Evolutionary conservation across 2,797 vertebrate species (phyloP).

Genomic region (Chloroceryle amazona): DNA sequence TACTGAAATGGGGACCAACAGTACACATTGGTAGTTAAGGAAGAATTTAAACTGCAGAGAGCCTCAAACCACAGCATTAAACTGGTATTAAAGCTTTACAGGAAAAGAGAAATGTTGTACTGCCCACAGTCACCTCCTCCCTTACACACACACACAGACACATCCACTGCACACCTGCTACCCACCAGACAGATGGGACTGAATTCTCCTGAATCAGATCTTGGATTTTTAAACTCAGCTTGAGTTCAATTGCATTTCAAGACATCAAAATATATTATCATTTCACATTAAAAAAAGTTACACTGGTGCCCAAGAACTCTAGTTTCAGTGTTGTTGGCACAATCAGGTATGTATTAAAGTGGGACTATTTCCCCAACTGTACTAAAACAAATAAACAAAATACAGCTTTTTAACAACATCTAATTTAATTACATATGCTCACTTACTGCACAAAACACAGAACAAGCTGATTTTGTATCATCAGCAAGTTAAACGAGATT

Average conservation of each 20-base stretch:
- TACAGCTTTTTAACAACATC: neutral
- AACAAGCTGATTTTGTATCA: neutral
- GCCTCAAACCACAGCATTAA: constrained; percentile 65
- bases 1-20: constrained; percentile 73
- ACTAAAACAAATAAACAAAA: constrained; percentile 7
- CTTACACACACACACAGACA: neutral
- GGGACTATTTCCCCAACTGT: neutral
- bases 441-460: neutral
- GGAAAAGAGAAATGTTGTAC: constrained; percentile 48
- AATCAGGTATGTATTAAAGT: neutral
- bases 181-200: constrained; percentile 29
- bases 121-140: constrained; percentile 29
- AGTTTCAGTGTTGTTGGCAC: neutral
- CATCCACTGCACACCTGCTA: constrained; percentile 35
- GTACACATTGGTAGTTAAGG: constrained; percentile 67
- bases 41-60: constrained; percentile 68
- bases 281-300: constrained; percentile 13
- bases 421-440: neutral
- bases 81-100: constrained; percentile 59
- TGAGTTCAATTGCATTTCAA: constrained; percentile 41
- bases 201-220: constrained; percentile 15
- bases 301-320: neutral
- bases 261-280: constrained; percentile 20
- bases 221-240: constrained; percentile 42
- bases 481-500: neutral